These are phyloP conservation scores for Saimiri boliviensis DNA, from an alignment of 2,113 vertebrate genomes.

Conservation along the genomic window DNA sequence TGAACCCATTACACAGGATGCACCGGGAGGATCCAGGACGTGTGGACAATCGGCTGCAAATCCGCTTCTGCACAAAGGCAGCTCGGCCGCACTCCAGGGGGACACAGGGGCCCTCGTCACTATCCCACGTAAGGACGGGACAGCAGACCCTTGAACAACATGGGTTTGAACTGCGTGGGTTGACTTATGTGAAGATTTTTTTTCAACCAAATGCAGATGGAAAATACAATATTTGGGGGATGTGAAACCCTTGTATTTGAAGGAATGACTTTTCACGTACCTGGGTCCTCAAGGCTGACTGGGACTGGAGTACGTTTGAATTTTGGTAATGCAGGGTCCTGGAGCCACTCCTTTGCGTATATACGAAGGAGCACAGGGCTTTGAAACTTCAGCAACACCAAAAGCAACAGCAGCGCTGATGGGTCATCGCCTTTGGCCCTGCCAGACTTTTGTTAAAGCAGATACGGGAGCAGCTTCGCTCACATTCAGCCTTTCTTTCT, in stretches of 20 bases:
- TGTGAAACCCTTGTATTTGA: neutral
- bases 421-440: no score
- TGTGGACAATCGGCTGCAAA: neutral
- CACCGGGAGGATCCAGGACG: no score
- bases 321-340: neutral
- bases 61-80: rapidly evolving
- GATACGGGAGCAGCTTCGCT: neutral
- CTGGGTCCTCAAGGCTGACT: neutral
- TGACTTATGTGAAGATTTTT: neutral
- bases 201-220: neutral
- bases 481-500: neutral
- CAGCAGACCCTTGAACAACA: neutral
- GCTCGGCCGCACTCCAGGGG: rapidly evolving
- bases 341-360: neutral
- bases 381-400: neutral
- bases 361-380: neutral
- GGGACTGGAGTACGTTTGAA: neutral
- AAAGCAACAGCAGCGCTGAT: rapidly evolving
- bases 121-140: neutral
- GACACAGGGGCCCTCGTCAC: neutral
- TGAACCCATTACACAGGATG: rapidly evolving
- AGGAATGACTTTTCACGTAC: neutral
- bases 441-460: neutral
- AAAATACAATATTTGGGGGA: neutral
- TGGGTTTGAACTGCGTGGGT: neutral